Evolutionary conservation across 2,113 vertebrate genomes (phyloP).

Genomic region (Hippocampus zosterae): DNA sequence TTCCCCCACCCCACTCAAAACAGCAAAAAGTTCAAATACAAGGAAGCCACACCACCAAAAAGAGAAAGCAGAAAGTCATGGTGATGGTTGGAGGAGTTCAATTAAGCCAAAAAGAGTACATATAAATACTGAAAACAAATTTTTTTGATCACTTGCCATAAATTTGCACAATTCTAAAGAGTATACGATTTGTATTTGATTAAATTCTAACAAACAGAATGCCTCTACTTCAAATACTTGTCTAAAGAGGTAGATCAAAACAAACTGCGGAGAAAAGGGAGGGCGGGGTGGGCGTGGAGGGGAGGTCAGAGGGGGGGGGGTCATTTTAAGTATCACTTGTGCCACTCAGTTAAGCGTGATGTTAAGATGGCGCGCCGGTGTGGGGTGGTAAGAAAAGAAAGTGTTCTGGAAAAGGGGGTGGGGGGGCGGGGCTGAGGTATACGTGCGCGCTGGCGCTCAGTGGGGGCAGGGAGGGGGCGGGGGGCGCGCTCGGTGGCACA

Average conservation of each 20-base stretch:
- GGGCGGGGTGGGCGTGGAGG: conserved; percentile 19
- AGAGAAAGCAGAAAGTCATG: conserved; percentile 79
- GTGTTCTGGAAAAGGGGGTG: conserved; percentile 61
- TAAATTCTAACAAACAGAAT: conserved; percentile 79
- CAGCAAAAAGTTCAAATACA: conserved; percentile 81
- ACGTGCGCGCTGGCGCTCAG: conserved; percentile 77
- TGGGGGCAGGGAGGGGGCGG: conserved; percentile 66
- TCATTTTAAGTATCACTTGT: conserved; percentile 78
- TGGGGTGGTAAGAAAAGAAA: conserved; percentile 54
- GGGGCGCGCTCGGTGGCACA: conserved; percentile 64
- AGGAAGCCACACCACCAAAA: conserved; percentile 82
- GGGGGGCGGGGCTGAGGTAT: conserved; percentile 78
- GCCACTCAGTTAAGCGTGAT: conserved; percentile 84
- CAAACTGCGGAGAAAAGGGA: conserved; percentile 70
- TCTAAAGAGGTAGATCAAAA: conserved; percentile 95
- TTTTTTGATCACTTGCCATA: conserved; percentile 75
- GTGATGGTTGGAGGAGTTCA: conserved; percentile 78
- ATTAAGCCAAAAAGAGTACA: conserved; percentile 79
- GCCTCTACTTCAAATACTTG: conserved; percentile 88
- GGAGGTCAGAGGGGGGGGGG: conserved; percentile 45
- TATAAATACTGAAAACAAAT: conserved; percentile 75
- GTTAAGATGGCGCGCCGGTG: conserved; percentile 75
- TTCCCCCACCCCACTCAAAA: conserved; percentile 22
- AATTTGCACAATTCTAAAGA: conserved; percentile 76
- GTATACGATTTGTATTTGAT: conserved; percentile 80